Evolutionary conservation across 2,888 invertebrate species (phyloP), one percentile per base, ranked within the genome.

Genomic region (Mythimna vitellina): DNA sequence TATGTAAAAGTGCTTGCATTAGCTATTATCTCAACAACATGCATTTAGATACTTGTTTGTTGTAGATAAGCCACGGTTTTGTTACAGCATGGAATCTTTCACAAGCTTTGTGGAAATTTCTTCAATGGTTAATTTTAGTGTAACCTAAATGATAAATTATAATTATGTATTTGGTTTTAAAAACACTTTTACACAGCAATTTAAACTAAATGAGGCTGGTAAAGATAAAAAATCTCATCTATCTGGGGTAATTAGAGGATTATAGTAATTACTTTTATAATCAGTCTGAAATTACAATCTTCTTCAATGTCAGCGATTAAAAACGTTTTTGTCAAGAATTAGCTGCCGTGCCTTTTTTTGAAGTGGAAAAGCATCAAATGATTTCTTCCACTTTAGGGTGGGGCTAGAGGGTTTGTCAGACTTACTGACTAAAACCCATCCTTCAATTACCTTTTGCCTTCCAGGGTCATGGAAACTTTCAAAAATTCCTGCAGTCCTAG

Each of bases 11-110:
- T 66, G 42, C 49, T 65, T 73, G 56, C 65, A 57, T 57, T 46
- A 61, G n/a, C 22, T 57, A 42, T 53, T 69, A 69, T 66, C 60
- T 80, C 51, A 78, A 78, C 63, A 65, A 67, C 8, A 0, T 61
- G 56, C 32, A 57, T 57, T 57, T 56, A 72, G 38, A 67, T 65
- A 62, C 54, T 42, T 56, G 54, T 70, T 81, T 49, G 29, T 46
- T 63, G 42, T 38, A 76, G 70, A 81, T 70, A 79, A 76, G 35
- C 42, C 65, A 70, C 2, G 10, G 12, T 64, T 56, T 56, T 66
- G 46, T 61, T 70, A 42, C 10, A 9, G 22, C 12, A 9, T 58
- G 62, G 54, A 54, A 60, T 38, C 35, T 53, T 63, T 64, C 35
- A 32, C 58, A 69, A 62, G 9, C 4, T 25, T 12, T 20, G n/a